Evolutionary conservation across 2,797 vertebrate species (phyloP).

Genomic region (Sebastes paucispinis): DNA sequence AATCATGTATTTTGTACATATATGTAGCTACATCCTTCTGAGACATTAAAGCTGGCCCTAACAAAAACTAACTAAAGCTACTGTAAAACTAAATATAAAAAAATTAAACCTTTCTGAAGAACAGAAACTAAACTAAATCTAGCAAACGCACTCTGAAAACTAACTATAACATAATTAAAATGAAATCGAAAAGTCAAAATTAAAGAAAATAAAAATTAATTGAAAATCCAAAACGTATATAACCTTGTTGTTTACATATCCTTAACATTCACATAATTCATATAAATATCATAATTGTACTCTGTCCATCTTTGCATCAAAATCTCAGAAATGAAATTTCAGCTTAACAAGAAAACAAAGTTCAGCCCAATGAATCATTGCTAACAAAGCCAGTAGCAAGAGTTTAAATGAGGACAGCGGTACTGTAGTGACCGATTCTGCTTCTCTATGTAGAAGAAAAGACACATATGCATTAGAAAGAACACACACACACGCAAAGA

Average conservation of each 20-base stretch:
- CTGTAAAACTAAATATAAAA: too few species aligned
- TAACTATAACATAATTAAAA: too few species aligned
- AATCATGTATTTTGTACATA: too few species aligned
- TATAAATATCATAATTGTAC: background rate
- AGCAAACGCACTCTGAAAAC: too few species aligned
- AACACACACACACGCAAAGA: background rate
- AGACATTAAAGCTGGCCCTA: too few species aligned
- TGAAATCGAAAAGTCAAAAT: too few species aligned
- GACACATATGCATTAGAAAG: constrained; percentile 5
- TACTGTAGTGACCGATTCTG: background rate
- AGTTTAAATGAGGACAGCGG: constrained; percentile 28
- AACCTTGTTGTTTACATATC: background rate
- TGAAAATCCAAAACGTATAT: too few species aligned
- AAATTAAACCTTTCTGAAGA: too few species aligned
- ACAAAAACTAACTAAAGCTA: too few species aligned
- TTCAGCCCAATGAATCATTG: constrained; percentile 3
- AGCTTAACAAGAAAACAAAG: background rate
- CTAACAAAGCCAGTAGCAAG: background rate
- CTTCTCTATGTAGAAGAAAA: constrained; percentile 13
- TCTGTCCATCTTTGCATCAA: background rate
- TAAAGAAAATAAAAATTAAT: too few species aligned
- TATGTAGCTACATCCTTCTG: too few species aligned
- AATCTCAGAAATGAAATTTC: background rate
- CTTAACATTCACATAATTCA: background rate
- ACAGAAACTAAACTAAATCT: too few species aligned